A percentile compares a stretch with the other conserved stretches of the same genome.
Evolutionary conservation across 2,113 vertebrate species (phyloP).

Genomic region (Todiramphus chloris): DNA sequence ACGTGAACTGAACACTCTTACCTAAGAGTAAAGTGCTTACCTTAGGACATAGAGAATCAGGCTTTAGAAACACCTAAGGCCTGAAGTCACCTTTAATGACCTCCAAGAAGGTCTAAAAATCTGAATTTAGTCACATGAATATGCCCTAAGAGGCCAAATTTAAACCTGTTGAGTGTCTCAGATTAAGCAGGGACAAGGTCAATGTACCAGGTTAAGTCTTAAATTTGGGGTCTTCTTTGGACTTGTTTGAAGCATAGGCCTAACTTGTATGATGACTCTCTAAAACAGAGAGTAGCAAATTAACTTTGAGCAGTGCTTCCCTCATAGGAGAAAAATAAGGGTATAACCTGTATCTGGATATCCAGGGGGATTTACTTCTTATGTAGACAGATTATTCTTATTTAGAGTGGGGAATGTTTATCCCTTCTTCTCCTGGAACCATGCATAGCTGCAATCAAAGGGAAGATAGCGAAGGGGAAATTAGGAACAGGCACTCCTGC

Average conservation of each 20-base stretch:
- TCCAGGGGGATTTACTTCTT: neutral
- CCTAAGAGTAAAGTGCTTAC: neutral
- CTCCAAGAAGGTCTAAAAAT: neutral
- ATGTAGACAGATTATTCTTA: neutral
- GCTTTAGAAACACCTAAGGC: neutral
- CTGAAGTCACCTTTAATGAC: neutral
- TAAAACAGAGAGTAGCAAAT: neutral
- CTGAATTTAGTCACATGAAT: neutral
- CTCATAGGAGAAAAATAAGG: neutral
- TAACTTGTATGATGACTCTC: neutral
- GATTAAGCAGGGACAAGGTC: neutral
- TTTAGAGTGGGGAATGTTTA: neutral
- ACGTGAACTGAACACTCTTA: neutral
- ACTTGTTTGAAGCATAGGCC: neutral
- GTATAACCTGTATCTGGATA: neutral
- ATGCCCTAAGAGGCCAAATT: neutral
- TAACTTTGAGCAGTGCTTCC: neutral
- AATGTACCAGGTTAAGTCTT: neutral
- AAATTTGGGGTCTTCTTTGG: neutral
- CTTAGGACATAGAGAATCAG: neutral
- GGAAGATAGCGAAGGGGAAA: conserved; percentile 2
- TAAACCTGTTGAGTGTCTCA: neutral
- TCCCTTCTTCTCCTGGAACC: neutral
- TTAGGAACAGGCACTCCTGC: neutral
- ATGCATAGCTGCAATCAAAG: neutral